Conservation (phyloP, 1,140 invertebrate species). For the Eurosta solidaginis region DNA sequence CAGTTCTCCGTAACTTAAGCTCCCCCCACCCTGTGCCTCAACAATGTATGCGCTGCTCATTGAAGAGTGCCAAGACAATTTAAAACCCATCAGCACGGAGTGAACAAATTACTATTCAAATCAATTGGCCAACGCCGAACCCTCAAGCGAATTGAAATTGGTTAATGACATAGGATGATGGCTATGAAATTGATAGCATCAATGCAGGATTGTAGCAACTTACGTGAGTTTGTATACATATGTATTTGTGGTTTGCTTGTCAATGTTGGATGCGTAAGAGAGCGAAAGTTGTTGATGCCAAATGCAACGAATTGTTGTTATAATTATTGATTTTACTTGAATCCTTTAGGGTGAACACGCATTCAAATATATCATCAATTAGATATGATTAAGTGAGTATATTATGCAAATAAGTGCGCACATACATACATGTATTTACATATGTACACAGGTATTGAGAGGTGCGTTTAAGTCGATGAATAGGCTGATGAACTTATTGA, state of each 20-base stretch:
- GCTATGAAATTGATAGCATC: background rate
- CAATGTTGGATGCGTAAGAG: background rate
- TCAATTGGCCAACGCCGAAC: background rate
- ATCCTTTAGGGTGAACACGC: background rate
- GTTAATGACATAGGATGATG: background rate
- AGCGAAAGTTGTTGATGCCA: background rate
- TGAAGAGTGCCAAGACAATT: background rate
- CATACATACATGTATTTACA: background rate
- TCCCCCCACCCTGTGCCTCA: background rate
- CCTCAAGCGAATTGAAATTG: background rate
- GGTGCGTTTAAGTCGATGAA: background rate
- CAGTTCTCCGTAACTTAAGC: too few relatives aligned
- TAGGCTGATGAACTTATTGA: background rate
- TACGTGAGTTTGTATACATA: too few relatives aligned
- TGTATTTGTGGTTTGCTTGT: background rate
- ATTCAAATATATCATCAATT: background rate
- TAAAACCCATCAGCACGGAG: background rate
- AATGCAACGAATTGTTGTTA: background rate
- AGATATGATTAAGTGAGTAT: background rate
- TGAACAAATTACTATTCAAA: background rate
- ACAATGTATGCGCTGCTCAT: background rate
- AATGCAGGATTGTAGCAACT: too few relatives aligned
- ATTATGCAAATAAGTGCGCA: too few relatives aligned
- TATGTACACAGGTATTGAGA: background rate
- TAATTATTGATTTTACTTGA: constrained; percentile 21